phyloP scores from a whole-genome alignment of 2,797 vertebrate genomes.

The Melanogrammus aeglefinus region DNA sequence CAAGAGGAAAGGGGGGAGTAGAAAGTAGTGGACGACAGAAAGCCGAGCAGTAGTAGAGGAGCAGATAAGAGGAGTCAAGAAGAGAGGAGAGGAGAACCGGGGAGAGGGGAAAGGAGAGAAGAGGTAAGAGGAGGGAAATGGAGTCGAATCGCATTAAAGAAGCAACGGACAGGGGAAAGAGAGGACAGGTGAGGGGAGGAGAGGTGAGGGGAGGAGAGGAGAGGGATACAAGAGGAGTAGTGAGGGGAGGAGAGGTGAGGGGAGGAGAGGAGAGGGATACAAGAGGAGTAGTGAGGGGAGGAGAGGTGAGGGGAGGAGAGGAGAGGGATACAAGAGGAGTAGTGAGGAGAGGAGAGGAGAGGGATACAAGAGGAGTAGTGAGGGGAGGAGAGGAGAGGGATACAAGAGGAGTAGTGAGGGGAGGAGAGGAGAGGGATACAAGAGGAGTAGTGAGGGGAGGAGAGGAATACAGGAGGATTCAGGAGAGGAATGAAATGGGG shows the following conservation, averaged over 20 bases:
- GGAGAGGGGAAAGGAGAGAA: too few relatives aligned
- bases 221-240: not conserved
- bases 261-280: conserved; percentile 12
- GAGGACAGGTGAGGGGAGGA: not conserved
- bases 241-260: conserved; percentile 26
- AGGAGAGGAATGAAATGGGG: conserved; percentile 6
- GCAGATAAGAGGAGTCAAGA: not conserved
- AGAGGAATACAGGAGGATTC: conserved; percentile 24
- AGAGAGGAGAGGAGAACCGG: not conserved
- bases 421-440: conserved; percentile 14
- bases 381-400: conserved; percentile 20
- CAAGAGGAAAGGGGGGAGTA: too few relatives aligned
- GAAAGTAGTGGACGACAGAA: too few relatives aligned
- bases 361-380: conserved; percentile 6
- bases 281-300: not conserved
- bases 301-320: conserved; percentile 27
- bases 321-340: not conserved
- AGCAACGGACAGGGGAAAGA: not conserved
- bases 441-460: not conserved
- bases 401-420: not conserved
- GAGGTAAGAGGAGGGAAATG: not conserved
- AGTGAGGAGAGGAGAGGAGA: not conserved
- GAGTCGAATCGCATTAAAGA: not conserved
- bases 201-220: not conserved
- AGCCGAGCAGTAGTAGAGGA: not conserved